Percentiles rank a stretch among this genome's conserved stretches.
These are phyloP conservation scores for Eugnorisma glareosa DNA, from an alignment of 2,888 invertebrate genomes.

Conservation along the genomic window DNA sequence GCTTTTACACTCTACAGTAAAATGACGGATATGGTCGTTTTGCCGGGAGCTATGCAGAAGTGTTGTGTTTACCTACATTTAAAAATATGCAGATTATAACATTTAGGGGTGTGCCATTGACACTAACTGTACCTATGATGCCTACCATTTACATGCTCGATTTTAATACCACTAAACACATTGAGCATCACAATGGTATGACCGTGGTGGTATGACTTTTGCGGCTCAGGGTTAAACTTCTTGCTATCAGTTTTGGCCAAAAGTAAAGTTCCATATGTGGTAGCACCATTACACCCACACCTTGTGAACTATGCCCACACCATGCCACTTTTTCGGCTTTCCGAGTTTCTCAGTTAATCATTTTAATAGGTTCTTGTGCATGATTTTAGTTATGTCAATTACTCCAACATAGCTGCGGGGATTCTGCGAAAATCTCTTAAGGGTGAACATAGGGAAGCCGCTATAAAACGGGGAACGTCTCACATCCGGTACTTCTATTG, in stretches of 20 bases:
- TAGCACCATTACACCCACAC: not conserved
- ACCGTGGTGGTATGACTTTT: not conserved
- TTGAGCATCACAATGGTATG: not conserved
- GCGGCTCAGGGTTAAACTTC: not conserved
- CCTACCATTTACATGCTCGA: not conserved
- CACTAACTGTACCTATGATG: not conserved
- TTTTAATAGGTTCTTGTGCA: not conserved
- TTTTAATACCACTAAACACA: too few relatives aligned
- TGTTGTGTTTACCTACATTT: too few relatives aligned
- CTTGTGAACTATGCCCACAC: not conserved
- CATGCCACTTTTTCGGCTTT: not conserved
- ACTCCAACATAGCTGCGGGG: constrained; percentile 63
- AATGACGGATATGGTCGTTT: too few relatives aligned
- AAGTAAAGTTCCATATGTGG: not conserved
- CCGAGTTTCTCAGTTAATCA: not conserved
- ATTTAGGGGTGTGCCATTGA: not conserved
- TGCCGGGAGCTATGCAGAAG: too few relatives aligned
- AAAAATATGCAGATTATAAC: not conserved
- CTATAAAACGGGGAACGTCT: constrained; percentile 15
- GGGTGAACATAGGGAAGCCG: constrained; percentile 28
- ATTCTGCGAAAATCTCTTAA: constrained; percentile 56
- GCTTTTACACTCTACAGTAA: too few relatives aligned
- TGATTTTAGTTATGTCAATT: constrained; percentile 62
- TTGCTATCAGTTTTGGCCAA: not conserved
- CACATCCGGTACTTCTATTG: constrained; percentile 48